Percentiles rank a stretch among this genome's conserved stretches.
phyloP scores from a whole-genome alignment of 2,888 invertebrate species.

The Seira sanloemensis region DNA sequence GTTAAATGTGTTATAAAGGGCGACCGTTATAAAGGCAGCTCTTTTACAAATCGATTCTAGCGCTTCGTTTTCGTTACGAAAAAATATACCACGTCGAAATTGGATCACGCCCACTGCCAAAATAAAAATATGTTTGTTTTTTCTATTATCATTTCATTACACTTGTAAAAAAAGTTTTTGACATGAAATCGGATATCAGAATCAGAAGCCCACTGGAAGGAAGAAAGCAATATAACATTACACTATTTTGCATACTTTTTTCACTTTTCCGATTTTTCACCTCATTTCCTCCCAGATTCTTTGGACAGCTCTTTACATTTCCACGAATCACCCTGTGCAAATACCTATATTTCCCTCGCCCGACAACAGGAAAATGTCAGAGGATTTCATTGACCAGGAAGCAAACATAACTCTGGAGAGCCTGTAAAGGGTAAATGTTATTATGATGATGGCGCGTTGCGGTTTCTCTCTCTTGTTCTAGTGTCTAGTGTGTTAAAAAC shows the following conservation, averaged over 20 bases:
- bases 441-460: background rate
- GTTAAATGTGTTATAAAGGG: no score
- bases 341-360: no score
- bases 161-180: background rate
- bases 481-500: no score
- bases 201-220: background rate
- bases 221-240: background rate
- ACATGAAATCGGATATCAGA: background rate
- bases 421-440: background rate
- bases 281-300: background rate
- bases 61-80: no score
- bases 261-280: background rate
- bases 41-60: no score
- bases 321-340: background rate
- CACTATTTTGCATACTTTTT: background rate
- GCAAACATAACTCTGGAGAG: background rate
- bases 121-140: background rate
- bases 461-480: background rate
- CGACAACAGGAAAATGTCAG: background rate
- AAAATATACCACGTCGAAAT: background rate
- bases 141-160: background rate
- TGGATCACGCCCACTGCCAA: background rate
- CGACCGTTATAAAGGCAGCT: no score
- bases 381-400: background rate
- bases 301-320: background rate